Base-by-base conservation (phyloP, 2,888 invertebrate genomes). In the Drosophila mimica region DNA sequence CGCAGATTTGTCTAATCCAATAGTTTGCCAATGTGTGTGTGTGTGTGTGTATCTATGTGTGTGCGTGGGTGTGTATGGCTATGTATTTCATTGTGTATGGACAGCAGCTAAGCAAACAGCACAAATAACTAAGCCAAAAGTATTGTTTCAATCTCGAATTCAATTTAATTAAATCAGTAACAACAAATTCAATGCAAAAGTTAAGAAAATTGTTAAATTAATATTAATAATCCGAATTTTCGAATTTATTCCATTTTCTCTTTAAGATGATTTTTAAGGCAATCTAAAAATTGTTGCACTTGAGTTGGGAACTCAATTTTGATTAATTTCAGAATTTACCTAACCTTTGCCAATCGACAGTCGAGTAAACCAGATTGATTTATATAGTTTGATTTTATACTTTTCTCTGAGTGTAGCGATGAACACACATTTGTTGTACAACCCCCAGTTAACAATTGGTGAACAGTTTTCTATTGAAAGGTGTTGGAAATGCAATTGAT, bases 41-140 rank as follows among this genome's bases (percentile, higher is more conserved):
- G n/a, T 40, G 13, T 20, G 31, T 38, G 31, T 38, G 43, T 28
- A 15, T 33, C 28, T 43, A 11, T 33, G 34, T 28, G 8, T 28
- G 31, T 31, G 46, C 20, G 33, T 25, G 20, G 33, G 1, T 20
- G 43, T 3, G 43, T 20, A 13, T 20, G 13, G 4, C 1, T 25
- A 25, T 46, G 25, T 46, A 15, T 46, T 46, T 25, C 25, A 25
- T 4, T 28, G 6, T 56, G n/a, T n/a, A 1, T 30, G 8, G 2
- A 17, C 15, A 43, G 25, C 33, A 60, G 36, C 25, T 28, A 34
- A 48, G 36, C 36, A 64, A 30, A 64, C 20, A 43, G 31, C 28
- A 60, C 34, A 25, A 49, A 49, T 46, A 46, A 8, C 25, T 8
- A 46, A 25, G 46, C 17, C 15, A 25, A 46, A 46, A 28, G 4